phyloP scores from a whole-genome alignment of 1,140 invertebrate species.

The Drosophila pallidifrons region DNA sequence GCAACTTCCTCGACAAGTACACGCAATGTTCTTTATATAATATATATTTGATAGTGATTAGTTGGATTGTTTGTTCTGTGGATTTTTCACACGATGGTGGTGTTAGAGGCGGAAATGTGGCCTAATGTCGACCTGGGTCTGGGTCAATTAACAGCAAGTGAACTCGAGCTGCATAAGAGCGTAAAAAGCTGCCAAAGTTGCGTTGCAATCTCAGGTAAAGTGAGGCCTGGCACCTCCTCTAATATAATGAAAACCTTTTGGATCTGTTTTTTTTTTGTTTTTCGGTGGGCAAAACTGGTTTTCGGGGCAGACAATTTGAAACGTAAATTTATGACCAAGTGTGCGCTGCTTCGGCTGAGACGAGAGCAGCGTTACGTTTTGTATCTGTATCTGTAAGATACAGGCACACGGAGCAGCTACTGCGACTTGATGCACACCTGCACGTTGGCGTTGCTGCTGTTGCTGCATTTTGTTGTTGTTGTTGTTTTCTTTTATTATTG shows the following conservation, averaged over 20 bases:
- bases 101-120: not conserved
- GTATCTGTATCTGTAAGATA: conserved; percentile 74
- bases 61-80: not conserved
- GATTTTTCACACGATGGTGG: conserved; percentile 28
- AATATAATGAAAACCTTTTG: conserved; percentile 74
- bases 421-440: conserved; percentile 82
- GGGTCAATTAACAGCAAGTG: conserved; percentile 47
- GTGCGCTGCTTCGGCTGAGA: conserved; percentile 38
- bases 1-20: conserved; percentile 23
- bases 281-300: conserved; percentile 77
- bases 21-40: conserved; percentile 18
- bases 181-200: conserved; percentile 33
- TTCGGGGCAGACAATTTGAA: conserved; percentile 69
- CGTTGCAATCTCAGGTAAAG: conserved; percentile 10
- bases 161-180: not conserved
- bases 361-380: conserved; percentile 53
- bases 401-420: conserved; percentile 60
- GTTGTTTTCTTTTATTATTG: conserved; percentile 75
- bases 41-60: conserved; percentile 28
- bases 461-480: conserved; percentile 38
- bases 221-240: conserved; percentile 29
- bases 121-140: conserved; percentile 17
- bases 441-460: conserved; percentile 56
- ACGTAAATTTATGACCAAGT: conserved; percentile 82
- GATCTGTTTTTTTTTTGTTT: conserved; percentile 41